Evolutionary conservation across 2,797 vertebrate genomes (phyloP).

Genomic region (Neoniphon sammara): DNA sequence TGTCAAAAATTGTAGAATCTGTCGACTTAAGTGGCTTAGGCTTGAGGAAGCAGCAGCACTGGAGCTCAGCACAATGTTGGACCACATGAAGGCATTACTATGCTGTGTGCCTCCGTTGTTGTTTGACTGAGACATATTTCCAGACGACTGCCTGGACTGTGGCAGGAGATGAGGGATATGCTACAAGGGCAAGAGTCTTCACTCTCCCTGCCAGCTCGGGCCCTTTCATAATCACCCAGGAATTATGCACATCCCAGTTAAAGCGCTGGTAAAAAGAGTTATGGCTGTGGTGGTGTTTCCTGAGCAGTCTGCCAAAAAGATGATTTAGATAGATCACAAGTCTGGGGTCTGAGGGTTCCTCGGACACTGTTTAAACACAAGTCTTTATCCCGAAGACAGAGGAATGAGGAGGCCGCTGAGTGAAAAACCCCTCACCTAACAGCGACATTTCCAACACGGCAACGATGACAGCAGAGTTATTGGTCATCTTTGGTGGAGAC

Average conservation of each 20-base stretch:
- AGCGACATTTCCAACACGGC: slow-evolving; percentile 79
- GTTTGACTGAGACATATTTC: slow-evolving; percentile 81
- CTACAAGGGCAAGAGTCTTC: slow-evolving; percentile 54
- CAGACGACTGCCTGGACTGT: slow-evolving; percentile 63
- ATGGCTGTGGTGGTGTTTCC: slow-evolving; percentile 68
- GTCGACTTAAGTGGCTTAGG: slow-evolving; percentile 49
- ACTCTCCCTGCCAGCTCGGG: slow-evolving; percentile 52
- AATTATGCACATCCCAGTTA: slow-evolving; percentile 72
- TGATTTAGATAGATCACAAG: slow-evolving; percentile 80
- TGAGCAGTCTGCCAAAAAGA: slow-evolving; percentile 69
- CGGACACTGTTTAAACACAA: slow-evolving; percentile 78
- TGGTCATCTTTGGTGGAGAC: slow-evolving; percentile 38
- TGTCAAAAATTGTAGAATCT: slow-evolving; percentile 34
- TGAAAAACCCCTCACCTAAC: slow-evolving; percentile 74
- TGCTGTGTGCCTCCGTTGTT: slow-evolving; percentile 56
- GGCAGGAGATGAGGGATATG: slow-evolving; percentile 67
- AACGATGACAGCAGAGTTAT: slow-evolving; percentile 52
- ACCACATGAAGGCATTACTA: slow-evolving; percentile 71
- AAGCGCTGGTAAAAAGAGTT: slow-evolving; percentile 68
- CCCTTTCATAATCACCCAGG: slow-evolving; percentile 76
- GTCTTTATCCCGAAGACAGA: slow-evolving; percentile 59
- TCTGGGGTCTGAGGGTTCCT: slow-evolving; percentile 69
- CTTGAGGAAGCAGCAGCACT: slow-evolving; percentile 62
- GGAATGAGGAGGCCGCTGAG: slow-evolving; percentile 65
- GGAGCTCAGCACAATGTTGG: slow-evolving; percentile 55